A percentile compares a stretch with the other conserved stretches of the same genome.
These are phyloP conservation scores for Dynastes maya DNA, from an alignment of 2,888 invertebrate genomes.

Conservation along the genomic window DNA sequence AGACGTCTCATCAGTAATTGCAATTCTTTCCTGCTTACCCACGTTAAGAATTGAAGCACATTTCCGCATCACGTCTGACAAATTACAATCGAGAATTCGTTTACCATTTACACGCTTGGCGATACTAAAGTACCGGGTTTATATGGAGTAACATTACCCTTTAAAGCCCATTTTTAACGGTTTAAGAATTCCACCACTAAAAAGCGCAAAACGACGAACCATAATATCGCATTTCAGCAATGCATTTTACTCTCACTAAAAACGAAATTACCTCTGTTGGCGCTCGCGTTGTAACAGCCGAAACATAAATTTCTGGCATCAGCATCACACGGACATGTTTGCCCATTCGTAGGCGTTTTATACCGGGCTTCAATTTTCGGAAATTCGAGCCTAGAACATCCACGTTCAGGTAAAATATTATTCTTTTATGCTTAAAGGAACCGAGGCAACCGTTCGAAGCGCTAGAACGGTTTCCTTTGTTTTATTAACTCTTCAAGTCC, in stretches of 20 bases:
- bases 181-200: not conserved
- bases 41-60: too few species aligned
- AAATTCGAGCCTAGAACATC: not conserved
- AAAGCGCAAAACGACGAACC: not conserved
- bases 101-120: too few species aligned
- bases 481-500: conserved; percentile 25
- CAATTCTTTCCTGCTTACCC: too few species aligned
- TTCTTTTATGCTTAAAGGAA: conserved; percentile 29
- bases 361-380: not conserved
- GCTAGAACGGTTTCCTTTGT: conserved; percentile 10
- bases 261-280: conserved; percentile 11
- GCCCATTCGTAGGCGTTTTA: conserved; percentile 15
- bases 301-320: conserved; percentile 19
- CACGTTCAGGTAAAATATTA: conserved; percentile 32
- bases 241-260: conserved; percentile 22
- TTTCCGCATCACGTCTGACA: too few species aligned
- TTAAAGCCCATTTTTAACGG: not conserved
- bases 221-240: conserved; percentile 5
- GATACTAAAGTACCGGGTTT: not conserved
- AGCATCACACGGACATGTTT: conserved; percentile 19
- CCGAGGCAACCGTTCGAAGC: conserved; percentile 12
- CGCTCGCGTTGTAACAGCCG: not conserved
- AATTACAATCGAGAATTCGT: too few species aligned
- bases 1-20: too few species aligned
- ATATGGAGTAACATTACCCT: conserved; percentile 9